phyloP scores from a whole-genome alignment of 1,140 invertebrate genomes.

The Campodea augens region DNA sequence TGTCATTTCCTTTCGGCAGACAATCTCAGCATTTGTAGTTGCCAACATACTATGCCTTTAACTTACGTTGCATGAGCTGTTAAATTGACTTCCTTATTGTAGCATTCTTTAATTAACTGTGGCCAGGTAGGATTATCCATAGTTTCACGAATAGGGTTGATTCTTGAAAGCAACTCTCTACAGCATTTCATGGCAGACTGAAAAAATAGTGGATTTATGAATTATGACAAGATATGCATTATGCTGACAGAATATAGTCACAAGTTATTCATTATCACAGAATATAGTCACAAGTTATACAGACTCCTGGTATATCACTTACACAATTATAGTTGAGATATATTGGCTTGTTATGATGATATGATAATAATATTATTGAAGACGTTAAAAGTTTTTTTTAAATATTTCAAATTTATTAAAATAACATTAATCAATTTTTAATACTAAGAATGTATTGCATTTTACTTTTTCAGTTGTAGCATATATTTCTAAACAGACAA shows the following conservation, averaged over 20 bases:
- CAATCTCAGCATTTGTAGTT: no score
- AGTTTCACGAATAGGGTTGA: constrained; percentile 38
- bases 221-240: not conserved
- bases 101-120: constrained; percentile 37
- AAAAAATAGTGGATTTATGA: not conserved
- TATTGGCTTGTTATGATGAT: no score
- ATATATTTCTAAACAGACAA: no score
- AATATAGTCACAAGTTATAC: not conserved
- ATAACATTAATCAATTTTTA: no score
- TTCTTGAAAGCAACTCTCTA: constrained; percentile 35
- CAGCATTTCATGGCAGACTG: constrained; percentile 48
- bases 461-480: no score
- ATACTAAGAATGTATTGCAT: no score
- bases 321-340: no score
- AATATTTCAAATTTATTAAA: no score
- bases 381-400: no score
- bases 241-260: not conserved
- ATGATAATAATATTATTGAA: no score
- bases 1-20: no score
- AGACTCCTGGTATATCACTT: no score
- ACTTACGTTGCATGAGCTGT: constrained; percentile 40
- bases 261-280: not conserved
- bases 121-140: constrained; percentile 41
- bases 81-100: constrained; percentile 36
- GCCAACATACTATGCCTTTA: not conserved